phyloP scores from a whole-genome alignment of 2,888 invertebrate genomes.

The Tyria jacobaeae region DNA sequence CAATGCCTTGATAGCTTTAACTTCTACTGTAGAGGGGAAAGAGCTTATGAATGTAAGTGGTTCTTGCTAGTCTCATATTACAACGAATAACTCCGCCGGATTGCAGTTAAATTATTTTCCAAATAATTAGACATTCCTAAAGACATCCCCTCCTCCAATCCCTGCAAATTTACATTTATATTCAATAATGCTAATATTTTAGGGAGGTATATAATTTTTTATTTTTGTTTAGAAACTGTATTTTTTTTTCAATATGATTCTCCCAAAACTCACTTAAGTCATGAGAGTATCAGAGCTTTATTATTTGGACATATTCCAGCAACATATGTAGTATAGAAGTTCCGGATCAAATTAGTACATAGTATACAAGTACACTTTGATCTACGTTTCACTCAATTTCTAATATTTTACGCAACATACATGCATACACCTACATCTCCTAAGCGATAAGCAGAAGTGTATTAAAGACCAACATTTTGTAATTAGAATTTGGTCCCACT shows the following conservation, averaged over 20 bases:
- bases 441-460: too few species aligned
- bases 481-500: too few species aligned
- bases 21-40: constrained; percentile 92
- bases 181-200: too few species aligned
- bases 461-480: too few species aligned
- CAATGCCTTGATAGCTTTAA: constrained; percentile 92
- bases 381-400: not conserved
- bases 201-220: too few species aligned
- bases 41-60: constrained; percentile 90
- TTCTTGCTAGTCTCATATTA: not conserved
- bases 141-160: too few species aligned
- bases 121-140: too few species aligned
- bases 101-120: too few species aligned
- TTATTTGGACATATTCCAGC: constrained; percentile 34
- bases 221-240: too few species aligned
- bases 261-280: not conserved
- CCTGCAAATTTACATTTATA: too few species aligned
- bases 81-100: not conserved
- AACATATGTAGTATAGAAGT: constrained; percentile 25
- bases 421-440: too few species aligned
- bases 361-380: constrained; percentile 16
- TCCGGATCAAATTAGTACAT: constrained; percentile 21
- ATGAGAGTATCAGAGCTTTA: not conserved
- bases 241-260: not conserved
- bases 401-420: too few species aligned